phyloP scores from a whole-genome alignment of 2,797 vertebrate genomes.

The Argya squamiceps region DNA sequence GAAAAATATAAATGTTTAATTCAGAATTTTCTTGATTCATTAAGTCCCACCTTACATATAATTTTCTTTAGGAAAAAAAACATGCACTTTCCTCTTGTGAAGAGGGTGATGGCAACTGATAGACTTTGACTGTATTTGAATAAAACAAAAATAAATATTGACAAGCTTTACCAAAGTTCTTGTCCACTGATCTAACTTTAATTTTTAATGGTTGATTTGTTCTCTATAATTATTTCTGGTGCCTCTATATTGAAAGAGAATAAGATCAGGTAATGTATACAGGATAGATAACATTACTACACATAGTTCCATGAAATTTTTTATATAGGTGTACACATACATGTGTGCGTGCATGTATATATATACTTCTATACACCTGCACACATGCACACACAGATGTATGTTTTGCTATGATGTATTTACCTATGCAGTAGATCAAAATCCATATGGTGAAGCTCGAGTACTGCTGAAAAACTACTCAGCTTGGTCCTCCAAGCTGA shows the following conservation, averaged over 20 bases:
- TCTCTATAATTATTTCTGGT: slow-evolving; percentile 45
- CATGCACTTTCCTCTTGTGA: slow-evolving; percentile 60
- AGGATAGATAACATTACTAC: slow-evolving; percentile 14
- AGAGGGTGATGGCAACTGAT: slow-evolving; percentile 35
- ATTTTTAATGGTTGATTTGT: slow-evolving; percentile 43
- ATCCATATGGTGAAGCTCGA: slow-evolving; percentile 16
- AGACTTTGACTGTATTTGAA: slow-evolving; percentile 40
- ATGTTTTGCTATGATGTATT: slow-evolving; percentile 44
- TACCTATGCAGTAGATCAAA: slow-evolving; percentile 50
- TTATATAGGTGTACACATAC: background rate
- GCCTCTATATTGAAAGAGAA: background rate
- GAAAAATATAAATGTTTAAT: slow-evolving; percentile 4
- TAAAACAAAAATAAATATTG: slow-evolving; percentile 31
- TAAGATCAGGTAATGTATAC: background rate
- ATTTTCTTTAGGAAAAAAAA: slow-evolving; percentile 27
- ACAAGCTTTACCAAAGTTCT: slow-evolving; percentile 75
- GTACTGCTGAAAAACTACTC: background rate
- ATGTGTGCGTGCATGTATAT: background rate
- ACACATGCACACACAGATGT: background rate
- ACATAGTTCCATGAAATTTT: background rate
- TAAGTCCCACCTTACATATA: background rate
- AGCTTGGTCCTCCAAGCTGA: background rate
- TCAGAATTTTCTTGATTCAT: slow-evolving; percentile 4
- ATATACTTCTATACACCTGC: background rate
- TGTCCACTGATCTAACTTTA: slow-evolving; percentile 60